Conservation (phyloP, 1,140 invertebrate genomes). For the Harpegnathos saltator region DNA sequence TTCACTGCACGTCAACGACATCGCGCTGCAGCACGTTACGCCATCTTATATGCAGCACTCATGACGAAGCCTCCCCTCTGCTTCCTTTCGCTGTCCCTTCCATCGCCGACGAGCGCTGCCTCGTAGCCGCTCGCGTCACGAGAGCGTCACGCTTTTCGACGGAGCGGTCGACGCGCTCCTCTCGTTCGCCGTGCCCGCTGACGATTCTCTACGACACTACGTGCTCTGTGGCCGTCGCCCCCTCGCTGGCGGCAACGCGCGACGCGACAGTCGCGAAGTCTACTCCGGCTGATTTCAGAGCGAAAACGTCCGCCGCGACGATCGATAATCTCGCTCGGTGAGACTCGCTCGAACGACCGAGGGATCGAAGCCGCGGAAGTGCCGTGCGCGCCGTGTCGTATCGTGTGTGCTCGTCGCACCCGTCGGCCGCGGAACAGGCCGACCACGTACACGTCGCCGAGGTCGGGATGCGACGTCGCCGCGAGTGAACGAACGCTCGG, state of each 20-base stretch:
- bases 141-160: not conserved
- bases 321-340: slow-evolving; percentile 31
- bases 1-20: not conserved
- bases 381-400: not conserved
- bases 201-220: slow-evolving; percentile 6
- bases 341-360: too few species aligned
- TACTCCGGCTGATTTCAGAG: slow-evolving; percentile 39
- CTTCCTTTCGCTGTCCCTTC: too few species aligned
- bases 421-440: not conserved
- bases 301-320: slow-evolving; percentile 2
- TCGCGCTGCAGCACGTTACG: slow-evolving; percentile 52
- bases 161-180: slow-evolving; percentile 16
- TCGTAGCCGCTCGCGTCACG: too few species aligned
- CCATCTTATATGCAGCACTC: slow-evolving; percentile 54
- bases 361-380: slow-evolving; percentile 39
- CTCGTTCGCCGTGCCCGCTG: not conserved
- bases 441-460: not conserved
- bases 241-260: slow-evolving; percentile 5
- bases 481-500: not conserved
- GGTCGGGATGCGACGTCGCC: not conserved
- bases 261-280: not conserved
- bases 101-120: too few species aligned
- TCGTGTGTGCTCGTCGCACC: too few species aligned
- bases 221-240: not conserved
- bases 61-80: too few species aligned